A percentile compares a stretch with the other conserved stretches of the same genome.
These are phyloP conservation scores for Hormaphis cornu DNA, from an alignment of 1,140 invertebrate species.

Conservation along the genomic window DNA sequence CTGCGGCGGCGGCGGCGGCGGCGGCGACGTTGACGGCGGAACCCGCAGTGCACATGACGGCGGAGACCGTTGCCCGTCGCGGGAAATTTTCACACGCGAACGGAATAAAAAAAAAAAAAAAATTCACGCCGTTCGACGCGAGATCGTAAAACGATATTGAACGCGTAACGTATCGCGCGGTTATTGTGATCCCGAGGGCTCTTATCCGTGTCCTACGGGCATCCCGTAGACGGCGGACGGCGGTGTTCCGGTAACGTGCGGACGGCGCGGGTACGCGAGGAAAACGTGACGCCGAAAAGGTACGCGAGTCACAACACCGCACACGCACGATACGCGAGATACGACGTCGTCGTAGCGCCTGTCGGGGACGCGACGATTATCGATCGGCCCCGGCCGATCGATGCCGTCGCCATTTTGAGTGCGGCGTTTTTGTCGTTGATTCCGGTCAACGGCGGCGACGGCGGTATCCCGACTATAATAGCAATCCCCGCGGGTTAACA, in stretches of 20 bases:
- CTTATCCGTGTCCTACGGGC: no score
- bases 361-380: constrained; percentile 18
- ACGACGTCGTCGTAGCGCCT: no score
- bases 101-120: no score
- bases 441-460: background rate
- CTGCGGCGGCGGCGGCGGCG: background rate
- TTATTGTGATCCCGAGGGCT: no score
- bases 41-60: no score
- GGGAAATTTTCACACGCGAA: background rate
- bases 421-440: background rate
- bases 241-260: no score
- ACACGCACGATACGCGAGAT: background rate
- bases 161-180: no score
- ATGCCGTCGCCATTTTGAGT: constrained; percentile 24
- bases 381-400: constrained; percentile 24
- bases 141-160: no score
- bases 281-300: background rate
- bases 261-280: background rate
- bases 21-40: background rate
- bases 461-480: background rate
- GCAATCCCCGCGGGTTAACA: background rate
- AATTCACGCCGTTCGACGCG: no score
- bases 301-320: background rate
- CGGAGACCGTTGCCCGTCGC: constrained; percentile 5
- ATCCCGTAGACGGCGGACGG: background rate